Conservation (phyloP, 2,888 invertebrate genomes). For the Drosophila austrosaltans region DNA sequence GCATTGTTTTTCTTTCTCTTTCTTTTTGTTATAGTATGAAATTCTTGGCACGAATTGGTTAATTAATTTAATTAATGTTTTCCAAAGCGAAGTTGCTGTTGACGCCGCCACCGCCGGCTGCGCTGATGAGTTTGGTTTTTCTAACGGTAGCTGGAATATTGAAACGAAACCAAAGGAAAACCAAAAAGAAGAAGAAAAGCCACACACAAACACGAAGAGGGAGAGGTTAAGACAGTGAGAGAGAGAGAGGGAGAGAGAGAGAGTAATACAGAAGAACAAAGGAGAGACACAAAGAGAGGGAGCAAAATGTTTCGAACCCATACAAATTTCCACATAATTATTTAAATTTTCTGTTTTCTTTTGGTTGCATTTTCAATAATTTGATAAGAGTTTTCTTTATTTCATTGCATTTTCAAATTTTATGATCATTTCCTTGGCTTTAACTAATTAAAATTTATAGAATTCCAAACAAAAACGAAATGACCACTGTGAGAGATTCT, state of each 20-base stretch:
- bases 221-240: not conserved
- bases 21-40: constrained; percentile 45
- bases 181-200: constrained; percentile 32
- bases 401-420: constrained; percentile 36
- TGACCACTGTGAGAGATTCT: constrained; percentile 2
- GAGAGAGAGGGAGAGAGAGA: not conserved
- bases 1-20: constrained; percentile 11
- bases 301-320: constrained; percentile 9
- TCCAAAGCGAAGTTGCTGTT: constrained; percentile 64
- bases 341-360: constrained; percentile 43
- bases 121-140: constrained; percentile 39
- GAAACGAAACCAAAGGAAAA: constrained; percentile 48
- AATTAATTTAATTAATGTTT: constrained; percentile 79
- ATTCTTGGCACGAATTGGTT: constrained; percentile 77
- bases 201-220: constrained; percentile 19
- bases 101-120: constrained; percentile 25
- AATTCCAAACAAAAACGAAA: constrained; percentile 5
- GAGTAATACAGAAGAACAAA: not conserved
- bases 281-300: not conserved
- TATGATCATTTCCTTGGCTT: constrained; percentile 38
- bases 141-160: constrained; percentile 68
- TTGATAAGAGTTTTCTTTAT: constrained; percentile 20
- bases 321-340: constrained; percentile 47
- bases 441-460: constrained; percentile 65
- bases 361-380: constrained; percentile 23